A percentile compares a stretch with the other conserved stretches of the same genome.
phyloP scores from a whole-genome alignment of 2,113 vertebrate genomes.

The Centropus bengalensis region DNA sequence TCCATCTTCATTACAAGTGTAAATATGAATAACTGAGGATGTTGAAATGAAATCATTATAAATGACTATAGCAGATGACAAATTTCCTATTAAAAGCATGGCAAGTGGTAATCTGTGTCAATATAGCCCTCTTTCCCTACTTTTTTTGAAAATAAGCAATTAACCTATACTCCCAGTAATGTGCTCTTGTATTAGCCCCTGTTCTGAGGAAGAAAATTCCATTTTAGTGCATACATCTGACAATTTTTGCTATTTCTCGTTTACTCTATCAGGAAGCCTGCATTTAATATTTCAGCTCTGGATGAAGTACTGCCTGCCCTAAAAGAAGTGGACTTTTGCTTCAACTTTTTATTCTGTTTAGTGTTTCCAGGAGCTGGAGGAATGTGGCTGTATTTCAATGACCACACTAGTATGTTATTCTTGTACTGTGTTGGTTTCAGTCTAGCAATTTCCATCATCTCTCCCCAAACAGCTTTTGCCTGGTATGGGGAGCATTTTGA shows the following conservation, averaged over 20 bases:
- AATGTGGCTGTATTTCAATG: not conserved
- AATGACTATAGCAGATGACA: slow-evolving; percentile 20
- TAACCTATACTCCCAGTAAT: slow-evolving; percentile 46
- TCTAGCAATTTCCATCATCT: not conserved
- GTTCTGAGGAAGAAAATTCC: not conserved
- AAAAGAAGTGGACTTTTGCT: not conserved
- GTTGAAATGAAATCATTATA: slow-evolving; percentile 38
- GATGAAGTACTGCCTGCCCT: not conserved
- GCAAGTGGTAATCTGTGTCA: not conserved
- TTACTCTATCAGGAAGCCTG: not conserved
- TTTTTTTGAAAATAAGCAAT: not conserved
- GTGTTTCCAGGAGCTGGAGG: not conserved
- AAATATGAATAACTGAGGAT: slow-evolving; percentile 62
- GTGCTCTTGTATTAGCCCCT: not conserved
- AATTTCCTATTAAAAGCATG: slow-evolving; percentile 24
- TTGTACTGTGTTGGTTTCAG: not conserved
- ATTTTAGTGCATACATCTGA: not conserved
- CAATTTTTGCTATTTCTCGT: not conserved
- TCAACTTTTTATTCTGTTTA: not conserved
- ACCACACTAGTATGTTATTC: not conserved
- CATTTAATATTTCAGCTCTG: slow-evolving; percentile 10
- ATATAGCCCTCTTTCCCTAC: not conserved
- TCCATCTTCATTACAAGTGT: slow-evolving; percentile 59
- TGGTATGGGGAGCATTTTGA: not conserved
- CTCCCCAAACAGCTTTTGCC: not conserved